Evolutionary conservation across 2,797 vertebrate genomes (phyloP), one percentile per base, ranked within the genome.

Genomic region (Pseudochaenichthys georgianus): DNA sequence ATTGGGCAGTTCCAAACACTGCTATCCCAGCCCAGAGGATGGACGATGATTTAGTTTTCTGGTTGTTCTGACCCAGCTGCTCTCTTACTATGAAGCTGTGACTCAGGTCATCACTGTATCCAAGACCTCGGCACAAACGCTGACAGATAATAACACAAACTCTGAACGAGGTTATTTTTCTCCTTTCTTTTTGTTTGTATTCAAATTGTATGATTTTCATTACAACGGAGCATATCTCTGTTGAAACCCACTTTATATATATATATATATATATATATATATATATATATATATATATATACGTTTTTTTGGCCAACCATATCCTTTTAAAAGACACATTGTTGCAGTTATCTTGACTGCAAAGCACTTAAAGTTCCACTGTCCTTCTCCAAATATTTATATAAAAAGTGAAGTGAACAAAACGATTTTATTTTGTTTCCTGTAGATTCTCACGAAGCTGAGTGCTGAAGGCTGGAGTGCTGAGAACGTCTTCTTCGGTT

Each of bases 401-500:
- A 38, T 38, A 38, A 38, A 38, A 38, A 1, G 34, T 38, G 5
- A 7, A 38, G 34, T 38, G 7, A 34, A 34, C 5, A 34, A 2
- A 53, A 19, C 7, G 28, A 15, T 45, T 17, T 3, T 28, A 17
- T 34, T 46, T 3, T 71, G 23, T 76, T 79, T 50, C 17, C 12
- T 61, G 12, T 78, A 96, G 95, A 94, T 95, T 50, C 90, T 96
- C 17, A 68, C 89, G 78, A 94, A 93, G 86, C 87, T 96, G 43
- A 88, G 77, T 0, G 93, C 94, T 15, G 91, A 95, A 74, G 92
- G 94, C 51, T 96, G 95, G 95, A 95, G 95, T 34, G 91, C 93
- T 7, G 95, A 96, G 84, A 96, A 96, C 3, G 77, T 96, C 38
- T 83, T 89, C 75, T 95, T 95, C 3, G 95, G 95, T 11, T 95